Base-by-base conservation (phyloP, 2,113 vertebrate genomes). In the Chunga burmeisteri region DNA sequence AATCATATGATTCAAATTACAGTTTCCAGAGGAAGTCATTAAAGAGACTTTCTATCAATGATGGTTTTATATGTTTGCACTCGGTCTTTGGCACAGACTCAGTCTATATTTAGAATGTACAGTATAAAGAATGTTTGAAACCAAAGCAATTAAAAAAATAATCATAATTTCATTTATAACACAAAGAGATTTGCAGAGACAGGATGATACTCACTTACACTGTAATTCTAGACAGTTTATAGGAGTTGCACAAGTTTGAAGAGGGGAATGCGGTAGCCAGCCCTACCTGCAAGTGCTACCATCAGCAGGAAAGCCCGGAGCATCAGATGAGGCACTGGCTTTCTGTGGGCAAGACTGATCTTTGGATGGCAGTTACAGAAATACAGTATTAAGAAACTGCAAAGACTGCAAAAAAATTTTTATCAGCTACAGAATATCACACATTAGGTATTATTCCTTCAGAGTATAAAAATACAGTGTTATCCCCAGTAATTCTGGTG, bases 21-120 rank as follows among this genome's bases (percentile, higher is more conserved):
- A 42, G 52, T 65, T 93, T 94, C 90, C 86, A 89, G 65, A 94
- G 86, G 83, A 97, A 95, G 65, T 79, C 8, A 93, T 90, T 95
- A 88, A 80, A 81, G 36, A 74, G 21, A 78, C 34, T 63, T 94
- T 86, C 18, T 89, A 72, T 74, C 83, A 94, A 52, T 78, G 47
- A 84, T 11, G 11, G 56, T 29, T 90, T 91, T 94, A 40, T 79
- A 63, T 29, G 44, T 75, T 93, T 74, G 81, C 65, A 71, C 81
- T 84, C 25, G 49, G 83, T 27, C 72, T 81, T 63, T 50, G 80
- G 52, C 86, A 92, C 9, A 1, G 36, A 55, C 25, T 47, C 44
- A 8, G 17, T 5, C 73, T 95, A 56, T 80, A 89, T 91, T 89
- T 94, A 93, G 95, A 81, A 71, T 26, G 8, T 9, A 59, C 4